Evolutionary conservation across 2,888 invertebrate species (phyloP).

Genomic region (Asteroscopus sphinx): DNA sequence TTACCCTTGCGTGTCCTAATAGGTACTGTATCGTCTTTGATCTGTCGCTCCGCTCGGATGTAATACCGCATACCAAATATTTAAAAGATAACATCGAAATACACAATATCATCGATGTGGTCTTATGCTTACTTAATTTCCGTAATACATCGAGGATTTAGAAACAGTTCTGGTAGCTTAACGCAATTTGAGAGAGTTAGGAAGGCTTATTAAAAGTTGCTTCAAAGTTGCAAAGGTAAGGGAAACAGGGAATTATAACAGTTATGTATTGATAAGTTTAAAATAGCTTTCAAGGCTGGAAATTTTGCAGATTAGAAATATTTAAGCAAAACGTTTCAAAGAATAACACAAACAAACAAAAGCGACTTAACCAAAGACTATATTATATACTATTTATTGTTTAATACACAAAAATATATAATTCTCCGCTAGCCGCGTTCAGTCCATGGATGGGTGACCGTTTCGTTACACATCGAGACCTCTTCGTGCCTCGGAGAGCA

Average conservation of each 20-base stretch:
- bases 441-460: no score
- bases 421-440: no score
- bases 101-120: constrained; percentile 14
- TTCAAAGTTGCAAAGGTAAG: background rate
- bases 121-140: constrained; percentile 1
- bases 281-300: background rate
- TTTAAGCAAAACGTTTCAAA: no score
- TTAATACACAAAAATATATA: no score
- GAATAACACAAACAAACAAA: background rate
- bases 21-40: constrained; percentile 39
- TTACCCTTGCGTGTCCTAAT: constrained; percentile 13
- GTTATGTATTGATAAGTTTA: background rate
- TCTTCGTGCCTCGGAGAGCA: no score
- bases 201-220: background rate
- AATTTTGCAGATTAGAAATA: background rate
- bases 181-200: background rate
- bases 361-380: background rate
- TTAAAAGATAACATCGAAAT: constrained; percentile 18
- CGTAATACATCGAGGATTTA: background rate
- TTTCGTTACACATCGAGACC: no score
- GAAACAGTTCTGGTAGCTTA: background rate
- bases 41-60: constrained; percentile 19
- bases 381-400: no score
- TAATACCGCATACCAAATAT: constrained; percentile 40
- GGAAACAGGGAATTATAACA: background rate